Base-by-base conservation (phyloP, 2,888 invertebrate species). In the Lithophane ornitopus region DNA sequence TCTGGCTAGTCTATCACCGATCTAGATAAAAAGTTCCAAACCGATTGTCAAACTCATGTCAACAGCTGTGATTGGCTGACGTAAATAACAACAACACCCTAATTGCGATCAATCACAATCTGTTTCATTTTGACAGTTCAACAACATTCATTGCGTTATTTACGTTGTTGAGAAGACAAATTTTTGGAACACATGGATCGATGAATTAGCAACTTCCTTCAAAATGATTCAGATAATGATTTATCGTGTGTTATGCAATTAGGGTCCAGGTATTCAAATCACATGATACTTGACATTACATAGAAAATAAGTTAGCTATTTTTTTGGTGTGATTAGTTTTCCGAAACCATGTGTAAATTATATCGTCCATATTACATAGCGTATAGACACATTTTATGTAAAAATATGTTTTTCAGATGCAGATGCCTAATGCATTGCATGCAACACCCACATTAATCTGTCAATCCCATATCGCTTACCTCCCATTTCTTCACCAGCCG, bases 391-490 rank as follows among this genome's bases (percentile, higher is more conserved):
- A 34, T 34, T 34, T 34, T 34, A 34, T 34, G 34, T 34, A 34
- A 34, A 34, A 41, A 41, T 41, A 12, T 12, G 6, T 34, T 41
- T 41, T 12, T 3, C 9, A n/a, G 3, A n/a, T 46, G 44, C 44
- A 78, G 3, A 22, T 49, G 3, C 16, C 19, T 26, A 61, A 34
- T 26, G 2, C 14, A 70, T 77, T n/a, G 66, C 82, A 77, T 77
- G 78, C 58, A 56, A 62, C 28, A 44, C 22, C 19, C 11, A 14
- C 49, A 77, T 70, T 22, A 49, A n/a, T 44, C n/a, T n/a, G n/a
- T n/a, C 49, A 81, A 28, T 14, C 1, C 46, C n/a, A 54, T 70
- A 69, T 66, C 54, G 66, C n/a, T 65, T 78, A 59, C 63, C 22
- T 11, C 12, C 28, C 14, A 77, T 67, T 68, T 78, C 59, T 66